Conservation (phyloP, 2,888 invertebrate genomes). For the Horisme vitalbata region DNA sequence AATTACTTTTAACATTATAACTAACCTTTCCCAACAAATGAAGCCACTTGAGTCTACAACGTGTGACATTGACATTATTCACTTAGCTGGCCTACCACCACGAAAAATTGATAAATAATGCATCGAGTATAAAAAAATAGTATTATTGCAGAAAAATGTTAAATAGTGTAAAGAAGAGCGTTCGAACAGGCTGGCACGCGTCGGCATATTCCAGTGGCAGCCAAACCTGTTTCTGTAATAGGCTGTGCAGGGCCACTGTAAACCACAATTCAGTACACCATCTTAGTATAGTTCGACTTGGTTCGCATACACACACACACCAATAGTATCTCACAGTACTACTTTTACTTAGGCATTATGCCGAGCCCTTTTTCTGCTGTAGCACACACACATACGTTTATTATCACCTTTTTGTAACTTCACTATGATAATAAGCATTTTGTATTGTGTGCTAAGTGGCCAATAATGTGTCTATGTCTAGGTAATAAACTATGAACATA, state of each 20-base stretch:
- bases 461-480: too few relatives aligned
- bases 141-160: slow-evolving; percentile 46
- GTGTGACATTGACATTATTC: slow-evolving; percentile 17
- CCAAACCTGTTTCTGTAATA: slow-evolving; percentile 69
- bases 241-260: slow-evolving; percentile 32
- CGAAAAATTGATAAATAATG: slow-evolving; percentile 20
- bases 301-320: not conserved
- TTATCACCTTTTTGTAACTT: too few relatives aligned
- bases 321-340: not conserved
- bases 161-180: slow-evolving; percentile 61
- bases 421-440: too few relatives aligned
- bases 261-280: slow-evolving; percentile 4
- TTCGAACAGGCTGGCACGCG: slow-evolving; percentile 64
- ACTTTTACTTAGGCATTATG: not conserved
- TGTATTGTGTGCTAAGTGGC: too few relatives aligned
- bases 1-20: slow-evolving; percentile 1
- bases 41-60: slow-evolving; percentile 13
- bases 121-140: slow-evolving; percentile 17
- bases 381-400: too few relatives aligned
- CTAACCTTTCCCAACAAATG: slow-evolving; percentile 22
- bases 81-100: slow-evolving; percentile 7
- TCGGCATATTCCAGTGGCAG: slow-evolving; percentile 70
- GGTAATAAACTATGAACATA: too few relatives aligned
- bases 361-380: too few relatives aligned
- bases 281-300: not conserved